These are phyloP conservation scores for Lepidonotus clava DNA, from an alignment of 2,888 invertebrate species.

Conservation along the genomic window DNA sequence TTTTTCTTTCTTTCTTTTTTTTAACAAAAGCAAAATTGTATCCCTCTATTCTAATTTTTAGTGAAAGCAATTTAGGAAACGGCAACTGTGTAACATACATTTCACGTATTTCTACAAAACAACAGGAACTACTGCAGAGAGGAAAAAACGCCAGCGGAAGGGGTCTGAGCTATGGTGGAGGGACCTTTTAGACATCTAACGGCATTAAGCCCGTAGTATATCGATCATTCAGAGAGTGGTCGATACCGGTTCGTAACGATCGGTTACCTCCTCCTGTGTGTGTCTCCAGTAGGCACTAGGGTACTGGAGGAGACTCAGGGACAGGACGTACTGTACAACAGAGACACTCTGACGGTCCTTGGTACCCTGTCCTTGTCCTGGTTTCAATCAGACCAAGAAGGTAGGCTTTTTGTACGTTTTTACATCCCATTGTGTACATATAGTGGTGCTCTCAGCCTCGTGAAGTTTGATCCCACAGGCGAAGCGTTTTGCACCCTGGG, in stretches of 20 bases:
- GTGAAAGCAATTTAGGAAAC: too few relatives aligned
- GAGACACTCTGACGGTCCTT: not conserved
- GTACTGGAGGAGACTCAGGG: not conserved
- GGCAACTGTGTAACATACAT: too few relatives aligned
- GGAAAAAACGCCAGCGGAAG: too few relatives aligned
- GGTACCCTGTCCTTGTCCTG: not conserved
- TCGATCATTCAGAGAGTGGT: not conserved
- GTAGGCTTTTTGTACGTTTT: not conserved
- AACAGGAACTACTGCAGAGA: too few relatives aligned
- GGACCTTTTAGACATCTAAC: not conserved
- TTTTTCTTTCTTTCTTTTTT: too few relatives aligned
- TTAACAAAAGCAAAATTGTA: too few relatives aligned
- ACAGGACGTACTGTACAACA: not conserved
- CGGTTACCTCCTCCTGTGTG: not conserved
- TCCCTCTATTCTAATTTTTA: too few relatives aligned
- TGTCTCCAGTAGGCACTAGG: slow-evolving; percentile 6
- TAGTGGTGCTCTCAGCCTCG: too few relatives aligned
- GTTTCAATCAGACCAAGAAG: not conserved
- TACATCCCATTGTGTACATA: not conserved
- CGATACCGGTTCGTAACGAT: slow-evolving; percentile 19
- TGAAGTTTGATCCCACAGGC: too few relatives aligned
- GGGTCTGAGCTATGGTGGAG: not conserved
- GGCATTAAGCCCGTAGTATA: not conserved
- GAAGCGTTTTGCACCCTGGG: too few relatives aligned
- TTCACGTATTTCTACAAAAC: too few relatives aligned